Evolutionary conservation across 2,888 invertebrate genomes (phyloP).

Genomic region (Pasiphila rectangulata): DNA sequence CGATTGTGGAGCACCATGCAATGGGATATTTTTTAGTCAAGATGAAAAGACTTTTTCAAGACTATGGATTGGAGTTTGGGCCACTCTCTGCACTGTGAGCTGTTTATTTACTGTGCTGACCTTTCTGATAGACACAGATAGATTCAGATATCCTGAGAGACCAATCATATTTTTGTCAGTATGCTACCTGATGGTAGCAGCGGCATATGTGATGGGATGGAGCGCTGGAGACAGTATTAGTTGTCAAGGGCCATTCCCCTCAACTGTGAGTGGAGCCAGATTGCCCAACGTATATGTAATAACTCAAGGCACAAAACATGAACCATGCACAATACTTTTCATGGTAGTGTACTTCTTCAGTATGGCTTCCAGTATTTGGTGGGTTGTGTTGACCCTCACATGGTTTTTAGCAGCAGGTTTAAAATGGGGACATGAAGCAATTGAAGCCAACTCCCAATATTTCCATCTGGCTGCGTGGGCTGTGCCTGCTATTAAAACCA

Average conservation of each 20-base stretch:
- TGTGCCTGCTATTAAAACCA: constrained; percentile 96
- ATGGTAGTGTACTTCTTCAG: constrained; percentile 98
- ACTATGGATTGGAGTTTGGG: constrained; percentile 97
- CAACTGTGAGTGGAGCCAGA: constrained; percentile 85
- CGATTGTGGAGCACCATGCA: constrained; percentile 95
- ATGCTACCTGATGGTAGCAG: constrained; percentile 96
- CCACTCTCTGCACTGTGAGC: constrained; percentile 92
- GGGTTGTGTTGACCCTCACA: constrained; percentile 96
- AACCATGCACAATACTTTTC: constrained; percentile 94
- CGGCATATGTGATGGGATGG: constrained; percentile 94
- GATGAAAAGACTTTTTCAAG: constrained; percentile 90
- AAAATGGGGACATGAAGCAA: constrained; percentile 99
- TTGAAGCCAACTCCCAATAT: constrained; percentile 97
- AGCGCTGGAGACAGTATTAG: constrained; percentile 90
- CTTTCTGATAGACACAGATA: constrained; percentile 95
- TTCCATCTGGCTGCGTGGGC: constrained; percentile 99
- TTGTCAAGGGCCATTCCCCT: constrained; percentile 90
- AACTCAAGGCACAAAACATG: constrained; percentile 92
- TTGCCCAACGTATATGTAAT: constrained; percentile 90
- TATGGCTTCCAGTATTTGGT: constrained; percentile 98
- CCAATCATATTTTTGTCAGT: constrained; percentile 98
- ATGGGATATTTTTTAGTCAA: constrained; percentile 94
- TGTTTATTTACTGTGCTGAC: constrained; percentile 96
- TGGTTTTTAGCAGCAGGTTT: constrained; percentile 98
- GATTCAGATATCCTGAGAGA: constrained; percentile 98